Percentiles rank a stretch among this genome's conserved stretches.
Evolutionary conservation across 2,113 vertebrate genomes (phyloP).

Genomic region (Cariama cristata): DNA sequence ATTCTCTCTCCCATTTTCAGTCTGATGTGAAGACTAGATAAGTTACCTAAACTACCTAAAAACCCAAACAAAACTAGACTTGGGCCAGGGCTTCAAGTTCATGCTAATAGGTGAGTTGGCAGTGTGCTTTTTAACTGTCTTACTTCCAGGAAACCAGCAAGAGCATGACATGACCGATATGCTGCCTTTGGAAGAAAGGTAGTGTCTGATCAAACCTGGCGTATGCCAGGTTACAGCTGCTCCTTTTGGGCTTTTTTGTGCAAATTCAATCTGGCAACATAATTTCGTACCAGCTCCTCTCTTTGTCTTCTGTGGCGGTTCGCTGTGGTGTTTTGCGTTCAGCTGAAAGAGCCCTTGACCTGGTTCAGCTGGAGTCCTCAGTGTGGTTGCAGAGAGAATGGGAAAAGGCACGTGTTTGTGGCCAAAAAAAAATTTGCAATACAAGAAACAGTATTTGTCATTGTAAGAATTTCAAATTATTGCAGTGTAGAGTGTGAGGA

Average conservation of each 20-base stretch:
- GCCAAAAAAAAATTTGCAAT: neutral
- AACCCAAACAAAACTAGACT: neutral
- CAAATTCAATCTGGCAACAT: neutral
- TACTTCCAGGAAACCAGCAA: neutral
- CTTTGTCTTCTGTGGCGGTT: neutral
- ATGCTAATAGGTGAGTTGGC: neutral
- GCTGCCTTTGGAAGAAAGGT: neutral
- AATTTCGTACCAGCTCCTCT: neutral
- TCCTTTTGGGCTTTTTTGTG: neutral
- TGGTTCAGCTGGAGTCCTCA: neutral
- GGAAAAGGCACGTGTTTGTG: neutral
- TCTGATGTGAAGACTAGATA: neutral
- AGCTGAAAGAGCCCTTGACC: neutral
- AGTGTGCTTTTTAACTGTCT: neutral
- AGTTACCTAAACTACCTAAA: neutral
- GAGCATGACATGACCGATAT: accelerated
- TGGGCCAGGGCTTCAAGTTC: neutral
- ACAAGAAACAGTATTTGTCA: neutral
- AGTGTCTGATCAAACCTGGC: neutral
- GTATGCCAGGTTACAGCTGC: neutral
- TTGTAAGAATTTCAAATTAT: neutral
- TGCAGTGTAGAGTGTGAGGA: neutral
- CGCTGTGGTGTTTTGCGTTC: neutral
- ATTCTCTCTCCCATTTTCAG: neutral
- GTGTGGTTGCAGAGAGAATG: neutral